Evolutionary conservation across 2,888 invertebrate genomes (phyloP), one percentile per base, ranked within the genome.

Genomic region (Mimumesa dahlbomi): DNA sequence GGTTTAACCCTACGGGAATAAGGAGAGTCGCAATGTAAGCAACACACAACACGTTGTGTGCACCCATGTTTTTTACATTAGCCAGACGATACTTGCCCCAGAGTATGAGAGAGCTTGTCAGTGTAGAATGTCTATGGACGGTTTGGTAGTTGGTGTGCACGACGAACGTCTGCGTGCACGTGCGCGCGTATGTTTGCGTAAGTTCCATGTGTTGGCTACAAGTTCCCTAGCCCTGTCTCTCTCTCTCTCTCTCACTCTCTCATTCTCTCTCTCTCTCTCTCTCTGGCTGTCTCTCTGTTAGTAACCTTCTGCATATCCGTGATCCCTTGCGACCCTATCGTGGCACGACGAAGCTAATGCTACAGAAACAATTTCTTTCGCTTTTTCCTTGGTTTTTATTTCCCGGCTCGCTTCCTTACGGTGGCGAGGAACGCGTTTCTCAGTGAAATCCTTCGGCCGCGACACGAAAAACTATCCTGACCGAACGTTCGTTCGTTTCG

Each of bases 1-100:
- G 58, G 68, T 79, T 74, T 71, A 73, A 74, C 77, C 85, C 79
- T 73, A 82, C 81, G 75, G 79, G 81, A 84, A 82, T 79, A 81
- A 80, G 80, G 73, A 82, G 82, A 84, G 79, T 78, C 77, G 83
- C 83, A 84, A 69, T 83, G 86, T 84, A 86, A 86, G 82, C 84
- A 85, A 85, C 82, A 77, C 80, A 79, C 79, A 79, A 81, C 81
- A 75, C 73, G 77, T 75, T 78, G 81, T 77, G 75, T 72, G 80
- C 80, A 70, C 73, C 56, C 82, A 88, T 88, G 84, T 88, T 88
- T 88, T 85, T 88, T 88, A 83, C 85, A 88, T 82, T 84, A 85
- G 86, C 88, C 88, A 88, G 88, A 88, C 88, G 87, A 85, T 86
- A 84, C 87, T 85, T 83, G 82, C 81, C 73, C 72, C 64, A 50